Evolutionary conservation across 2,888 invertebrate species (phyloP), one percentile per base, ranked within the genome.

Genomic region (Camptogramma bilineatum): DNA sequence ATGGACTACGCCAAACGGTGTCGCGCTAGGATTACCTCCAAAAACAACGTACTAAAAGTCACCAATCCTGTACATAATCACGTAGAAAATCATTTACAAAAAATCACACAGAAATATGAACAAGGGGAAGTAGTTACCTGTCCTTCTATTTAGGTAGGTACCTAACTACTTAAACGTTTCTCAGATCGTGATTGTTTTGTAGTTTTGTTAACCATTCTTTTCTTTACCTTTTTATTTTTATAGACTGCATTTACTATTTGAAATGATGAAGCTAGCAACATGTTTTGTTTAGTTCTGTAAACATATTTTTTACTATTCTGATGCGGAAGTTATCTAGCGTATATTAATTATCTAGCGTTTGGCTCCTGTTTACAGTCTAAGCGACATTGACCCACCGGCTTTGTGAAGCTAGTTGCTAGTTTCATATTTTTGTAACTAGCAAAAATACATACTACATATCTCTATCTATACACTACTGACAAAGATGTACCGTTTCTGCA

Each of bases 41-140:
- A 93, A 78, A 90, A 92, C 73, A 93, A 93, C 73, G 76, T 91
- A 8, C 72, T 93, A 42, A 82, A 85, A 66, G 86, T 93, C 68
- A 93, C 93, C n/a, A 93, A 93, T 64, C 87, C 91, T 2, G 82
- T 92, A 18, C 93, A 93, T 67, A 93, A 93, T 68, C 93, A 93
- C 64, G 47, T 74, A 31, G 88, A 88, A 18, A 88, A 91, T 68
- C 93, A 93, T 72, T 86, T 90, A 82, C 75, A 83, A 61, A 93
- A 93, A 78, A 93, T 93, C 42, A 72, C 83, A 21, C 83, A 86
- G 1, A 93, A 93, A 75, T 93, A 93, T 73, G 90, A 91, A 64
- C 79, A 83, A 63, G 92, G 92, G 13, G 91, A 92, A 74, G 92
- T 93, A 44, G 93, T 93, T 52, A 90, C 90, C 10, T 93, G 93